These are phyloP conservation scores for Falco rusticolus DNA, from an alignment of 2,797 vertebrate species.

Conservation along the genomic window DNA sequence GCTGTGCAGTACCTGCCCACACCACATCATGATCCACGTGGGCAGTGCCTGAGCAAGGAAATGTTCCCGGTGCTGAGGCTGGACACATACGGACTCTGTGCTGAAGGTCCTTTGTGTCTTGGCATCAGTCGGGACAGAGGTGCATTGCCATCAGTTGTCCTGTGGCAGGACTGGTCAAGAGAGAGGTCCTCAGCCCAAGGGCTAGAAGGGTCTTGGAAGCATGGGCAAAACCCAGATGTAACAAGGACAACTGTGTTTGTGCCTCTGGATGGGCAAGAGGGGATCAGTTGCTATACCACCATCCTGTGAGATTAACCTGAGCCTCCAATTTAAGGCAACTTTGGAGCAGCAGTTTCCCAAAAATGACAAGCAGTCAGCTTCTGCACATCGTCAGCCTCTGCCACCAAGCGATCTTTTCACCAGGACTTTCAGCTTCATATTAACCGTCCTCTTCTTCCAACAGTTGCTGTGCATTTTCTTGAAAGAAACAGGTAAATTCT, in stretches of 20 bases:
- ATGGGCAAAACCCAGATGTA: background rate
- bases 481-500: background rate
- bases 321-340: background rate
- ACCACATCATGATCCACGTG: background rate
- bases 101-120: background rate
- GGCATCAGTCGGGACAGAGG: background rate
- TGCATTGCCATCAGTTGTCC: background rate
- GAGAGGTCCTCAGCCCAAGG: background rate
- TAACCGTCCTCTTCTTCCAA: background rate
- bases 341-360: background rate
- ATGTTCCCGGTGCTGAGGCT: background rate
- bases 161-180: background rate
- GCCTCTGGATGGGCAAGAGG: background rate
- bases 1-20: background rate
- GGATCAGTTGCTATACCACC: background rate
- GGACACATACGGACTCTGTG: background rate
- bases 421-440: background rate
- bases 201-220: background rate
- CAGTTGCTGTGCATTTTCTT: background rate
- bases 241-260: background rate
- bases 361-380: background rate
- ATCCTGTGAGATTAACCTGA: background rate
- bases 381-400: background rate
- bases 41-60: background rate
- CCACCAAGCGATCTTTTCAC: background rate